Conservation (phyloP, 2,113 vertebrate genomes). For the Austrofundulus limnaeus region DNA sequence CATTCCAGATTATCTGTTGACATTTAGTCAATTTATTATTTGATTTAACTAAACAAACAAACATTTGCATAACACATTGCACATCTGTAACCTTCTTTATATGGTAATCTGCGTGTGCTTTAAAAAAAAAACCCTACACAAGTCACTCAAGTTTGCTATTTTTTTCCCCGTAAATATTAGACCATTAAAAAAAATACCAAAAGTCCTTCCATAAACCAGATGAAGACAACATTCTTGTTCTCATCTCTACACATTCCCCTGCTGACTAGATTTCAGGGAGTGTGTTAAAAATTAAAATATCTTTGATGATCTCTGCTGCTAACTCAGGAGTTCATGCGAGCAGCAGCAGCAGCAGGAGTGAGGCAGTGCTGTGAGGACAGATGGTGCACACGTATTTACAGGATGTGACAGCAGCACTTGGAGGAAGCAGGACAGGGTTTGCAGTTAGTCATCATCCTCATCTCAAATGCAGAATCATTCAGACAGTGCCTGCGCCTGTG, state of each 20-base stretch:
- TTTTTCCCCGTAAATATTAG: no score
- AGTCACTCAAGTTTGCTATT: no score
- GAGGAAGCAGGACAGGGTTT: constrained; percentile 44
- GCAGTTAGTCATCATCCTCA: constrained; percentile 57
- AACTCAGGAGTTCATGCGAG: constrained; percentile 28
- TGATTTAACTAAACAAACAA: not conserved
- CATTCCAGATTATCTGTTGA: not conserved
- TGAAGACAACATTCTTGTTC: not conserved
- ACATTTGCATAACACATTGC: not conserved
- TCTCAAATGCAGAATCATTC: constrained; percentile 36
- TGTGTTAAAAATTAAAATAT: constrained; percentile 20
- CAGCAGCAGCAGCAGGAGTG: constrained; percentile 18
- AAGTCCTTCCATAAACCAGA: not conserved
- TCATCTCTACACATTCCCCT: not conserved
- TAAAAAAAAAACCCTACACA: not conserved
- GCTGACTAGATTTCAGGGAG: not conserved
- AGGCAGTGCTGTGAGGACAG: constrained; percentile 57
- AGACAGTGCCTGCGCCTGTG: constrained; percentile 5
- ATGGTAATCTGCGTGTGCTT: not conserved
- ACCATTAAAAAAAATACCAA: no score
- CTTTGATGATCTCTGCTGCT: constrained; percentile 21
- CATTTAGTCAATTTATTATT: not conserved
- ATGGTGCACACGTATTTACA: constrained; percentile 58
- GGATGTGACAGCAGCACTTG: constrained; percentile 63
- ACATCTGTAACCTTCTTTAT: not conserved